Percentiles rank a stretch among this genome's conserved stretches.
These are phyloP conservation scores for Halcyon badia DNA, from an alignment of 2,797 vertebrate species.

Conservation along the genomic window DNA sequence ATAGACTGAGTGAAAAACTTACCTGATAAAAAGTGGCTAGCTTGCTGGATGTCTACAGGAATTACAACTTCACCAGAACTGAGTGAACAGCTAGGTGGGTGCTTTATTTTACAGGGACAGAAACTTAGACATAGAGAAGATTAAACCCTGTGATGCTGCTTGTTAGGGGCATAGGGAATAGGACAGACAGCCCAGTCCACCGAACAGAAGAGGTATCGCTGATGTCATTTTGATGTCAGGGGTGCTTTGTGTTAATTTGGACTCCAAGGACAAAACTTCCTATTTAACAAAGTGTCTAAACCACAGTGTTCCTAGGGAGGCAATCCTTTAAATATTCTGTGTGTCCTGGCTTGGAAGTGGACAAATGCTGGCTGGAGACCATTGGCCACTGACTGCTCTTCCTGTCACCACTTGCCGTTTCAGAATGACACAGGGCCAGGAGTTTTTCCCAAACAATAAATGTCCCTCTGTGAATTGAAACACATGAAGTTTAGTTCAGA, in stretches of 20 bases:
- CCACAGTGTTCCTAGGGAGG: background rate
- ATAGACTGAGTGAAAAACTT: background rate
- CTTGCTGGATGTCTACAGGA: background rate
- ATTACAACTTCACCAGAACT: background rate
- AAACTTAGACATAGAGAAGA: background rate
- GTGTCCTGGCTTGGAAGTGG: background rate
- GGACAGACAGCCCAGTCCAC: background rate
- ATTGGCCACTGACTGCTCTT: fast-evolving
- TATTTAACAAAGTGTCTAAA: background rate
- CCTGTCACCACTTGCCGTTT: background rate
- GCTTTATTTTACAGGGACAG: background rate
- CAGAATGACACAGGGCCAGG: background rate
- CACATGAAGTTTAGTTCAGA: background rate
- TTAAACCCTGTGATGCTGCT: background rate
- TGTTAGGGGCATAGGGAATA: fast-evolving
- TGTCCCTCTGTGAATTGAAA: background rate
- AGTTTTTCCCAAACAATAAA: background rate
- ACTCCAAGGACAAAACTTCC: background rate
- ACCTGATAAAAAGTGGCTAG: background rate
- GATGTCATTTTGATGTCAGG: background rate
- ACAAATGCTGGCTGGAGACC: fast-evolving
- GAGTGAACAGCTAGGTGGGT: background rate
- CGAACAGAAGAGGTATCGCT: background rate
- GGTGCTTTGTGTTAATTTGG: background rate
- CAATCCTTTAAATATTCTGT: fast-evolving